Percentiles rank a stretch among this genome's conserved stretches.
Conservation (phyloP, 2,113 vertebrate species). For the Heterotis niloticus region DNA sequence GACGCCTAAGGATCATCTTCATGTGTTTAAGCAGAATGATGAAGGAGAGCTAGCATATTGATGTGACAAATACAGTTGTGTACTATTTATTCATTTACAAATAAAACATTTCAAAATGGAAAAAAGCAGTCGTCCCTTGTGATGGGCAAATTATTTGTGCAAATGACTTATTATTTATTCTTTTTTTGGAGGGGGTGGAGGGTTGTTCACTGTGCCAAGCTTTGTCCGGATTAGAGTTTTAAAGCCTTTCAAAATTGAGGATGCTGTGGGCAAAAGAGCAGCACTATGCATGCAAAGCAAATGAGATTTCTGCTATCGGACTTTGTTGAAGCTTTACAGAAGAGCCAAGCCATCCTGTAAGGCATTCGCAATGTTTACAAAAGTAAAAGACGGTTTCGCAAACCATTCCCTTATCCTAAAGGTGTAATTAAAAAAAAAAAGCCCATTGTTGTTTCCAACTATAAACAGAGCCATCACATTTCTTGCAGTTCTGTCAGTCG, state of each 20-base stretch:
- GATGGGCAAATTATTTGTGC: constrained; percentile 63
- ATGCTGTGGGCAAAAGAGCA: constrained; percentile 31
- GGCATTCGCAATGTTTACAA: neutral
- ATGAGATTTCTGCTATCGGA: constrained; percentile 19
- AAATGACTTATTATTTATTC: constrained; percentile 51
- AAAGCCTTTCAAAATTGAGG: constrained; percentile 47
- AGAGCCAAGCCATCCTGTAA: neutral
- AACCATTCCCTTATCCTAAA: neutral
- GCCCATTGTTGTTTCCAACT: neutral
- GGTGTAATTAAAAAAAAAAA: neutral
- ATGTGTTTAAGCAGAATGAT: too few relatives aligned
- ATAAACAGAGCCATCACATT: neutral
- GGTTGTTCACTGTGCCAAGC: constrained; percentile 44
- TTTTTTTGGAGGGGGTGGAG: constrained; percentile 53
- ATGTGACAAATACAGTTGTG: constrained; percentile 40
- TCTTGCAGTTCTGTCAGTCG: neutral
- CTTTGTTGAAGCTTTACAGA: neutral
- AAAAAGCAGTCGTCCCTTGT: constrained; percentile 60
- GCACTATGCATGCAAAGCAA: constrained; percentile 30
- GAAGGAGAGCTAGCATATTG: too few relatives aligned
- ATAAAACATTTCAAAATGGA: constrained; percentile 65
- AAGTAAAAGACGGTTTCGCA: neutral
- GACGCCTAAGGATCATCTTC: too few relatives aligned
- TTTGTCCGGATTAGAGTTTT: constrained; percentile 49
- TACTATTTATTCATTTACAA: constrained; percentile 53